phyloP scores from a whole-genome alignment of 1,140 invertebrate genomes.

The Saxidomus purpurata region DNA sequence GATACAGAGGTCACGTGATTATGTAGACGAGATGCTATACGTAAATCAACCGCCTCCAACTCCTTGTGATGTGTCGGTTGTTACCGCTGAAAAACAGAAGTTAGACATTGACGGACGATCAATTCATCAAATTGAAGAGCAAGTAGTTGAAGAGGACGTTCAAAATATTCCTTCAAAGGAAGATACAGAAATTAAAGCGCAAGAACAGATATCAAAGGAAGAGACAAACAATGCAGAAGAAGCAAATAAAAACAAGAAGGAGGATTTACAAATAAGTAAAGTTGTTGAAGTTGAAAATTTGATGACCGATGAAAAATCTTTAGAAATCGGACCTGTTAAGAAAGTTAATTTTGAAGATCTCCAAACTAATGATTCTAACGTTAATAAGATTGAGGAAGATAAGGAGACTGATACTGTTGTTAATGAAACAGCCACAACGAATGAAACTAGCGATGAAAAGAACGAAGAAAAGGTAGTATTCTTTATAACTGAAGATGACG shows the following conservation, averaged over 20 bases:
- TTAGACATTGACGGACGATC: neutral
- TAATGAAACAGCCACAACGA: neutral
- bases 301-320: constrained; percentile 43
- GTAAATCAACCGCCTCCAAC: constrained; percentile 64
- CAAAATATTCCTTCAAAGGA: neutral
- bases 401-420: neutral
- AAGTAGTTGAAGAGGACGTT: constrained; percentile 11
- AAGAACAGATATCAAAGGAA: neutral
- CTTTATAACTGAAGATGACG: constrained; percentile 58
- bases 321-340: constrained; percentile 48
- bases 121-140: constrained; percentile 45
- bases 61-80: constrained; percentile 39
- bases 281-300: constrained; percentile 28
- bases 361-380: neutral
- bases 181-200: neutral
- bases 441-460: neutral
- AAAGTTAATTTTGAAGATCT: constrained; percentile 55
- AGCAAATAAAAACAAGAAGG: neutral
- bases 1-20: constrained; percentile 48
- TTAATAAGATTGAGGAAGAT: neutral
- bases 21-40: constrained; percentile 50
- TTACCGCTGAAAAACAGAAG: constrained; percentile 16
- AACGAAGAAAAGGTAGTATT: constrained; percentile 47
- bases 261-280: constrained; percentile 25
- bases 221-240: neutral